Evolutionary conservation across 2,797 vertebrate species (phyloP), one percentile per base, ranked within the genome.

Genomic region (Geotrypetes seraphini): DNA sequence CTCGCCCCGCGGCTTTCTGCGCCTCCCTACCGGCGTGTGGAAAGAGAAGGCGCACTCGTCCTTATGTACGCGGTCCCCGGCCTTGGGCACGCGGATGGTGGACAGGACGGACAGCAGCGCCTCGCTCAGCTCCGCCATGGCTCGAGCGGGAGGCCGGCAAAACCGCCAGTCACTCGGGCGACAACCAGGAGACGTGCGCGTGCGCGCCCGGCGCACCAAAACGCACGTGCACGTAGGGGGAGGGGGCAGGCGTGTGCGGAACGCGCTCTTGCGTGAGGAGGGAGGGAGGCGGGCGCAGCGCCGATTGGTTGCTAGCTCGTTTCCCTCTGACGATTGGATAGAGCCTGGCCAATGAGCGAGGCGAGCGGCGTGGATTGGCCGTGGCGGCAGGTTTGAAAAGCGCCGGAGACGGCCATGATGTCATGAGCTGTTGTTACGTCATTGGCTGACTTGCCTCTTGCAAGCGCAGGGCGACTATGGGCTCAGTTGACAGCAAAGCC

Each of bases 1-100:
- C 30, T 8, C 46, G 36, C 31, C 17, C 50, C 31, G 21, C 14
- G 29, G 48, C 31, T 31, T 33, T 39, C 39, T 36, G 57, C 47
- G 12, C 52, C 28, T 27, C 8, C 92, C 89, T 85, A 97, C 95
- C 88, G 94, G 92, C 10, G 88, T 89, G 54, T 92, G 71, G 78
- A 96, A 98, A 61, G 93, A 97, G 69, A 96, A 93, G 73, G 90
- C 95, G 76, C 95, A 98, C 76, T 98, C 95, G 70, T 98, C 95
- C 86, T 97, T 97, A 81, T 98, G 93, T 70, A 98, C 95, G 38
- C 92, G 85, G 80, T 98, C 95, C 47, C 94, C 95, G 41, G 92
- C 85, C 69, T 92, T 89, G 35, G 95, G 95, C 30, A 97, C 86
- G 37, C 95, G 90, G 71, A 98, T 92, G 53, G 87, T 89, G 63